Conservation (phyloP, 2,113 vertebrate species). For the Illadopsis cleaveri region DNA sequence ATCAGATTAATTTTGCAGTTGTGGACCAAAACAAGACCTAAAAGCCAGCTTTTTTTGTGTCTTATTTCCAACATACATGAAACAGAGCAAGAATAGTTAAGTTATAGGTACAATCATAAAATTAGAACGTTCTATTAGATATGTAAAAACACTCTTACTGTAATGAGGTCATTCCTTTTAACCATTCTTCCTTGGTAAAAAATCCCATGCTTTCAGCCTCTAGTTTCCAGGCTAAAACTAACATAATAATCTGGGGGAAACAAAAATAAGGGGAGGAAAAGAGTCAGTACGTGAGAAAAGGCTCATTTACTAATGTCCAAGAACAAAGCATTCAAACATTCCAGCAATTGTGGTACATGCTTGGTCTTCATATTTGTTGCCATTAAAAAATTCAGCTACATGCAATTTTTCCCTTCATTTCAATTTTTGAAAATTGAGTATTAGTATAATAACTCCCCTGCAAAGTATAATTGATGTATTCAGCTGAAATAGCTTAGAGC, state of each 20-base stretch:
- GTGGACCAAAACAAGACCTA: not conserved
- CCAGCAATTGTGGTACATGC: not conserved
- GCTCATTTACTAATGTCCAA: not conserved
- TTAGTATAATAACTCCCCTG: not conserved
- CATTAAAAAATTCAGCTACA: not conserved
- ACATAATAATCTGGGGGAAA: conserved; percentile 88
- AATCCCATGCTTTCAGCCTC: conserved; percentile 96
- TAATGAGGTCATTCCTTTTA: conserved; percentile 94
- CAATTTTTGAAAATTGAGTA: not conserved
- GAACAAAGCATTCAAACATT: not conserved
- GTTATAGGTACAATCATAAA: not conserved
- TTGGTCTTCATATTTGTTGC: not conserved
- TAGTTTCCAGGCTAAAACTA: conserved; percentile 97
- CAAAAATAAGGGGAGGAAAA: not conserved
- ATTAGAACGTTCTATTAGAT: not conserved
- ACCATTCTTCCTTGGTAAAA: conserved; percentile 98
- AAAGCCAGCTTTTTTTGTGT: not conserved
- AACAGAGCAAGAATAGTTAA: not conserved
- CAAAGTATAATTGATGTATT: not conserved
- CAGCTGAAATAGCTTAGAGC: not conserved
- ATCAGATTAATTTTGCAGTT: not conserved
- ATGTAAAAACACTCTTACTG: conserved; percentile 82
- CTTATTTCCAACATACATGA: not conserved
- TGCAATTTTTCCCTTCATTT: not conserved
- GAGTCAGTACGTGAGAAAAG: conserved; percentile 13